phyloP scores from a whole-genome alignment of 2,888 invertebrate species.

The Cepaea hortensis region DNA sequence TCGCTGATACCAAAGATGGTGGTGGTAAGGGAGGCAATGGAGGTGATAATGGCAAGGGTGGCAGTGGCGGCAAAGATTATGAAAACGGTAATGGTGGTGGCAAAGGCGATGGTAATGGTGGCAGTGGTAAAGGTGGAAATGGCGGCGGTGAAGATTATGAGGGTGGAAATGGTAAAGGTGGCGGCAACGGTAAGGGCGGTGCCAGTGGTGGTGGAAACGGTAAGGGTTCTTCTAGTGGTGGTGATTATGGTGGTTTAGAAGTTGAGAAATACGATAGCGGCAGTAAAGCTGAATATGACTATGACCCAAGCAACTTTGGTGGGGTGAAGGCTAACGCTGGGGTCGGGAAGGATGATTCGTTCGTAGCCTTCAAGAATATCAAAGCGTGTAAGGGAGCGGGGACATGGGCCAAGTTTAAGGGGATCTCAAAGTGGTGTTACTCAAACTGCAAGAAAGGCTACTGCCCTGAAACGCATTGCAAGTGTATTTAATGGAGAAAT shows the following conservation, averaged over 20 bases:
- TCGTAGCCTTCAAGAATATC: not conserved
- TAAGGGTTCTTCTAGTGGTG: too few species aligned
- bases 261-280: not conserved
- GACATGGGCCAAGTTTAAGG: not conserved
- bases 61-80: conserved; percentile 19
- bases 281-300: not conserved
- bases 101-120: not conserved
- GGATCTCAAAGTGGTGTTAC: conserved; percentile 22
- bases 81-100: conserved; percentile 9
- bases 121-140: not conserved
- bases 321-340: not conserved
- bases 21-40: conserved; percentile 25
- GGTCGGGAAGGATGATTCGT: not conserved
- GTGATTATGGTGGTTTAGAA: not conserved
- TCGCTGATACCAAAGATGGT: not conserved
- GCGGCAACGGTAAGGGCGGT: not conserved
- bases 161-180: not conserved
- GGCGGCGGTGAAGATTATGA: not conserved
- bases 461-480: conserved; percentile 20
- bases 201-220: not conserved
- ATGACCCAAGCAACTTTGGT: not conserved
- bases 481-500: not conserved
- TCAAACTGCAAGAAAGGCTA: conserved; percentile 27
- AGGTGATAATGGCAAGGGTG: conserved; percentile 18
- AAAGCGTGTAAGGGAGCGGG: conserved; percentile 2